Evolutionary conservation across 2,797 vertebrate genomes (phyloP).

Genomic region (Mormyrus hasselquistii): DNA sequence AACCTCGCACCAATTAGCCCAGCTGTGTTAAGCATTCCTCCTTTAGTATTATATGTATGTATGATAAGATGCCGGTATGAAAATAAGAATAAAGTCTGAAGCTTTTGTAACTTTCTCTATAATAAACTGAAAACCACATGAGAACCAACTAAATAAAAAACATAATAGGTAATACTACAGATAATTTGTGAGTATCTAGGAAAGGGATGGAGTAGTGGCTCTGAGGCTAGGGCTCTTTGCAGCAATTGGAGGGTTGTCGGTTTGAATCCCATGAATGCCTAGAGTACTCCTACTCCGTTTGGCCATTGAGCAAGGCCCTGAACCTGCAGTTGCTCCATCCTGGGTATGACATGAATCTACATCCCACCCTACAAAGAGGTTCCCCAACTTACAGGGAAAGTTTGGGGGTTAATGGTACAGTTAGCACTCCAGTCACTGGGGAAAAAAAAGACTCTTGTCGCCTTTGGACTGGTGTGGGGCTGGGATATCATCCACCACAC

Average conservation of each 20-base stretch:
- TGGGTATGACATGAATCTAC: background rate
- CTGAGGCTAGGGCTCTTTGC: background rate
- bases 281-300: background rate
- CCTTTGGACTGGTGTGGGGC: background rate
- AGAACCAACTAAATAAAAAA: background rate
- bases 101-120: background rate
- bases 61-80: background rate
- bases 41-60: background rate
- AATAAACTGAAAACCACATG: background rate
- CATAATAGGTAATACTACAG: background rate
- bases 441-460: background rate
- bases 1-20: conserved; percentile 56
- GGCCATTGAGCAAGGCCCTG: background rate
- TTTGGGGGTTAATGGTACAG: background rate
- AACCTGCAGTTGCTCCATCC: background rate
- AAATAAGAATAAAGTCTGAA: background rate
- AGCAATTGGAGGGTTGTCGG: background rate
- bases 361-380: background rate
- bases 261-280: background rate
- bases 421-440: background rate
- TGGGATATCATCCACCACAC: background rate
- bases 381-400: background rate
- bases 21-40: background rate
- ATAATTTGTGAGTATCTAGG: background rate
- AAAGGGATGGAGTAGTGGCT: background rate